Evolutionary conservation across 2,797 vertebrate species (phyloP).

Genomic region (Phataginus tetradactyla): DNA sequence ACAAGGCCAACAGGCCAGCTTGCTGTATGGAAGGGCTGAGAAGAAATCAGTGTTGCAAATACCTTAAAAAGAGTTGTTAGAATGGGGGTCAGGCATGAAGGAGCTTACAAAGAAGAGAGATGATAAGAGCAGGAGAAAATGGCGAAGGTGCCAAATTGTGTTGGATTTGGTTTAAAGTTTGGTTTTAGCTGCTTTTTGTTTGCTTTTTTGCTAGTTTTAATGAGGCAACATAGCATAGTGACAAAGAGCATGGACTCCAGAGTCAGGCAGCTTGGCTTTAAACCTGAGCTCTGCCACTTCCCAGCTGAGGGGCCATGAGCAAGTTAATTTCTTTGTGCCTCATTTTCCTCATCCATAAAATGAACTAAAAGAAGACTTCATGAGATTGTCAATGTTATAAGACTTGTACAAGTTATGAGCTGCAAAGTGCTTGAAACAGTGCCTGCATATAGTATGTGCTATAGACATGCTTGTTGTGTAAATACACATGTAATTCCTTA

Average conservation of each 20-base stretch:
- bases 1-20: background rate
- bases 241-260: background rate
- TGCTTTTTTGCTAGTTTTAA: background rate
- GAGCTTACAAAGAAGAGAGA: background rate
- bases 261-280: background rate
- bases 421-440: background rate
- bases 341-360: constrained; percentile 40
- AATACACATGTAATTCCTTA: constrained; percentile 18
- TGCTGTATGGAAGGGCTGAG: background rate
- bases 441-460: background rate
- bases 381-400: background rate
- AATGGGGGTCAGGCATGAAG: background rate
- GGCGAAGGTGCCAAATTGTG: background rate
- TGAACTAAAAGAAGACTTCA: background rate
- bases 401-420: background rate
- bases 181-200: background rate
- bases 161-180: constrained; percentile 34
- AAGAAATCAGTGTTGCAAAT: background rate
- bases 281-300: background rate
- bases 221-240: background rate
- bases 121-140: background rate
- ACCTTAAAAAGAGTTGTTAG: background rate
- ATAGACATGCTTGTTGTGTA: background rate
- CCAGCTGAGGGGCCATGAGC: background rate
- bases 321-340: constrained; percentile 33